Evolutionary conservation across 2,797 vertebrate species (phyloP), one percentile per base, ranked within the genome.

Genomic region (Crenuchus spilurus): DNA sequence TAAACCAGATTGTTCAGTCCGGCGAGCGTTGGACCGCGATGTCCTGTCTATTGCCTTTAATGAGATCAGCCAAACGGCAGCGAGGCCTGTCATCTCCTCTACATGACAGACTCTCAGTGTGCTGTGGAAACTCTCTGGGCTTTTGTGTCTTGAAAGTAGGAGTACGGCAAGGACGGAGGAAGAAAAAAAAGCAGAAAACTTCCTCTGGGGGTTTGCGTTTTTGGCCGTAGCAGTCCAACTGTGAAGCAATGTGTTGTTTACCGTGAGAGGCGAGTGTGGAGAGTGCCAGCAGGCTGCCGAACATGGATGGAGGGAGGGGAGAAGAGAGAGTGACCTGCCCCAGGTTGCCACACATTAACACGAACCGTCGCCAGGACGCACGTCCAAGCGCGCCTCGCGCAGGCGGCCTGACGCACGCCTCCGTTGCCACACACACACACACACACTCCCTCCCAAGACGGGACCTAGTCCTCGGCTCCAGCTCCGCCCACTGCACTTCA

Each of bases 171-270:
- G 87, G 87, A 91, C 85, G 78, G 87, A n/a, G 82, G 86, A 87
- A 88, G 89, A 88, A 80, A 85, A 89, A 85, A 83, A 88, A 87
- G 87, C 87, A 83, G 82, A 85, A 84, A 84, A 84, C 84, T 66
- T 92, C 88, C 87, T 90, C 83, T 86, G 81, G 86, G 88, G 87
- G 80, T 76, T 87, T 79, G 68, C 73, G 73, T 82, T 84, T 82
- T 85, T 90, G 91, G 91, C 90, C 81, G 76, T 91, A 86, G 78
- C 85, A 76, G 87, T 89, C 92, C 89, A 91, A 91, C 92, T 94
- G 92, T 91, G 92, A 92, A 89, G 91, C 91, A 93, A 93, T 93
- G 91, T 92, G 92, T 94, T 93, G 92, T 94, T 94, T 93, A 93
- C 90, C 89, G 84, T 81, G 84, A 84, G 88, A 87, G 89, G 76